These are phyloP conservation scores for Zalophus californianus DNA, from an alignment of 2,797 vertebrate species.

Conservation along the genomic window DNA sequence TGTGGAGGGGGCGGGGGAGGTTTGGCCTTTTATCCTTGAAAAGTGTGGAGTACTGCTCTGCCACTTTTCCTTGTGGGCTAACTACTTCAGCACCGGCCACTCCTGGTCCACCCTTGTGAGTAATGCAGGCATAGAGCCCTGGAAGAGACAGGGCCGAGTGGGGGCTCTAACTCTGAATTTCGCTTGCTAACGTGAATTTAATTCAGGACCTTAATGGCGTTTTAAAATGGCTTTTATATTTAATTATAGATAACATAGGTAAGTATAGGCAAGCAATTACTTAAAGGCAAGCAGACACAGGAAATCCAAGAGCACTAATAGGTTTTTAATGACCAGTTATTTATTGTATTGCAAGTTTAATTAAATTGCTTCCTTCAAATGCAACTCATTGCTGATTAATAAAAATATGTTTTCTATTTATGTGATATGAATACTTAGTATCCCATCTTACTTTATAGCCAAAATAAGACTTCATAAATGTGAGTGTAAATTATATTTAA, in stretches of 20 bases:
- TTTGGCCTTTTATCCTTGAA: background rate
- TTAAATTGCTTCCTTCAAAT: slow-evolving; percentile 79
- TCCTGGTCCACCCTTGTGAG: background rate
- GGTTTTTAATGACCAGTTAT: slow-evolving; percentile 75
- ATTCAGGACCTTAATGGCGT: slow-evolving; percentile 65
- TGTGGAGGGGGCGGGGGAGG: too few species aligned
- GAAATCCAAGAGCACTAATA: slow-evolving; percentile 79
- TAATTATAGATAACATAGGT: slow-evolving; percentile 82
- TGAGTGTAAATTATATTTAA: slow-evolving; percentile 74
- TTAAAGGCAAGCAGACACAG: slow-evolving; percentile 78
- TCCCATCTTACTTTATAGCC: slow-evolving; percentile 53
- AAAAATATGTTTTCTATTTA: slow-evolving; percentile 77
- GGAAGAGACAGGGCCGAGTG: background rate
- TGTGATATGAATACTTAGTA: slow-evolving; percentile 68
- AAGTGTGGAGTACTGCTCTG: background rate
- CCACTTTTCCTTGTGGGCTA: background rate
- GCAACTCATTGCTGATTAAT: slow-evolving; percentile 78
- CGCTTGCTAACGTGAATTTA: slow-evolving; percentile 52
- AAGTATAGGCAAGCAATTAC: slow-evolving; percentile 70
- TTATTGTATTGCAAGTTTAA: slow-evolving; percentile 79
- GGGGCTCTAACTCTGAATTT: background rate
- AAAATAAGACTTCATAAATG: slow-evolving; percentile 70
- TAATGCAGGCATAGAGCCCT: background rate
- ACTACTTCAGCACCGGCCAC: background rate
- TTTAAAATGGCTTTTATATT: slow-evolving; percentile 76